Conservation (phyloP, 2,888 invertebrate species). For the Protophormia terraenovae region DNA sequence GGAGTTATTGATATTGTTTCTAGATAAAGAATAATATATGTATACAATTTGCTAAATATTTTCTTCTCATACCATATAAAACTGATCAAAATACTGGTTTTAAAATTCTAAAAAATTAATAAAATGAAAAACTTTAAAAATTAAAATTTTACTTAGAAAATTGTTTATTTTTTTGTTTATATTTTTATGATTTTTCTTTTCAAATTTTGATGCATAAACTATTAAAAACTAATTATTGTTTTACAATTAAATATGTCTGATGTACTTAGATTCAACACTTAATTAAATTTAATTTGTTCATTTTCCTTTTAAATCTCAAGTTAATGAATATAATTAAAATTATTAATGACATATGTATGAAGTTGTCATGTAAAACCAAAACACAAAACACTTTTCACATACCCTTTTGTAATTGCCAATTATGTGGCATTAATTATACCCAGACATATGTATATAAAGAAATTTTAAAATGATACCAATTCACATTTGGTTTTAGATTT, state of each 20-base stretch:
- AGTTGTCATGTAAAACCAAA: neutral
- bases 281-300: neutral
- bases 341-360: neutral
- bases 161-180: no score
- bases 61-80: neutral
- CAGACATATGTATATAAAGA: neutral
- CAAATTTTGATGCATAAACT: no score
- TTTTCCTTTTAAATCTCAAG: neutral
- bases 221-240: neutral
- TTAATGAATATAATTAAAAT: constrained; percentile 1
- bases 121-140: neutral
- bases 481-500: neutral
- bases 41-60: no score
- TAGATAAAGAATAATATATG: neutral
- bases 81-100: no score
- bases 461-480: neutral
- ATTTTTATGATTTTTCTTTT: no score
- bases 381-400: neutral
- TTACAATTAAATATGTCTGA: neutral
- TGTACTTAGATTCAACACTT: neutral
- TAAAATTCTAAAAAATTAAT: no score
- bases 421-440: neutral
- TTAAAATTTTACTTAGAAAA: no score
- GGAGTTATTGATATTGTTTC: neutral
- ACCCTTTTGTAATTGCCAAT: neutral